A percentile compares a stretch with the other conserved stretches of the same genome.
Evolutionary conservation across 1,140 invertebrate species (phyloP).

Genomic region (Papilio polytes): DNA sequence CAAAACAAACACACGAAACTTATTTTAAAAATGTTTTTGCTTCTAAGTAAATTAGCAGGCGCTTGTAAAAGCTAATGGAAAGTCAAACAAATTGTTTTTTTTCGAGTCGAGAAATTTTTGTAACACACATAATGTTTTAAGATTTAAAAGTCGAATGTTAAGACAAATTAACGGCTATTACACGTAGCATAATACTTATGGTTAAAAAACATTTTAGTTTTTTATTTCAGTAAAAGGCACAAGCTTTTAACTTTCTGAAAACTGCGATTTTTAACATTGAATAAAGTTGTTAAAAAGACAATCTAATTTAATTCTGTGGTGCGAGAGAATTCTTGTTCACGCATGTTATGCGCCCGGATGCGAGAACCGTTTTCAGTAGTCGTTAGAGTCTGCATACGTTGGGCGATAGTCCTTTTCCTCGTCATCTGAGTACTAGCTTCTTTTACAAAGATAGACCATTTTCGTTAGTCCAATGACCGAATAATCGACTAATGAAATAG

Average conservation of each 20-base stretch:
- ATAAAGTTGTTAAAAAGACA: not conserved
- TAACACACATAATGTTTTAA: conserved; percentile 8
- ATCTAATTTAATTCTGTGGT: too few relatives aligned
- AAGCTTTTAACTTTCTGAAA: not conserved
- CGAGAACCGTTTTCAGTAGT: too few relatives aligned
- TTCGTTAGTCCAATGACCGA: too few relatives aligned
- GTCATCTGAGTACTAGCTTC: too few relatives aligned
- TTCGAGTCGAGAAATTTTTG: not conserved
- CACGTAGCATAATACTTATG: not conserved
- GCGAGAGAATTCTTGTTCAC: too few relatives aligned
- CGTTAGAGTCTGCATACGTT: too few relatives aligned
- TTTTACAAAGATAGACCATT: too few relatives aligned
- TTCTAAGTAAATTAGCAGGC: conserved; percentile 12
- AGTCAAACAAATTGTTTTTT: conserved; percentile 2
- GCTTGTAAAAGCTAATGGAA: conserved; percentile 14
- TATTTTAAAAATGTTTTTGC: conserved; percentile 11
- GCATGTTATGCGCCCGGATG: too few relatives aligned
- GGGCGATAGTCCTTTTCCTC: too few relatives aligned
- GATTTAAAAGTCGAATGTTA: not conserved
- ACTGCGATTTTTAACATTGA: not conserved
- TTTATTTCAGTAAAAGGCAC: not conserved
- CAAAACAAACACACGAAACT: conserved; percentile 26
- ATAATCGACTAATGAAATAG: too few relatives aligned
- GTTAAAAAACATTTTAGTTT: not conserved
- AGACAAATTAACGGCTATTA: conserved; percentile 10